phyloP scores from a whole-genome alignment of 2,888 invertebrate genomes.

The Chrysomela aeneicollis region DNA sequence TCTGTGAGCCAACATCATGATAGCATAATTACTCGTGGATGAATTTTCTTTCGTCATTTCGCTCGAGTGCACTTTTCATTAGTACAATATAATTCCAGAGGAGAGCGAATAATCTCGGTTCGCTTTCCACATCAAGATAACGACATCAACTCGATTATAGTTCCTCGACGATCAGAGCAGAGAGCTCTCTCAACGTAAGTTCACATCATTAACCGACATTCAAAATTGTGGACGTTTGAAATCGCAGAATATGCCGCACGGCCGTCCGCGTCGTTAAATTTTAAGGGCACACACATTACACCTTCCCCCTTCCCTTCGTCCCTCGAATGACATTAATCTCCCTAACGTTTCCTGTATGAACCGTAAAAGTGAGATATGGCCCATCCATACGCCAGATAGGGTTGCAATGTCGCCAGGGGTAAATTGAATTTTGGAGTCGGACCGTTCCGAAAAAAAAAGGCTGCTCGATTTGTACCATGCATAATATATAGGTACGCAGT shows the following conservation, averaged over 20 bases:
- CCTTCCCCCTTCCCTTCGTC: conserved; percentile 18
- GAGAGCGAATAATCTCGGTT: no score
- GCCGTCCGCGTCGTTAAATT: conserved; percentile 34
- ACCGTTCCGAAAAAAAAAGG: background rate
- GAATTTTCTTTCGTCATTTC: no score
- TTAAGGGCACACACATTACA: conserved; percentile 40
- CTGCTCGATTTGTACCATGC: background rate
- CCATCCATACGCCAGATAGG: conserved; percentile 32
- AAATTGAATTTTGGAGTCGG: conserved; percentile 28
- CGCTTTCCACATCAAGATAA: background rate
- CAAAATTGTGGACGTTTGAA: conserved; percentile 22
- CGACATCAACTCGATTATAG: background rate
- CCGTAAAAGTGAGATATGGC: conserved; percentile 49
- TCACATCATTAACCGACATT: conserved; percentile 33
- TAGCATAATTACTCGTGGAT: no score
- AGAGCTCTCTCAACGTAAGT: background rate
- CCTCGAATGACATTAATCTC: conserved; percentile 52
- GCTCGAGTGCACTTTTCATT: no score
- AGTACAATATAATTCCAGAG: no score
- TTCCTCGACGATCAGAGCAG: background rate
- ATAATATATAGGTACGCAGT: background rate
- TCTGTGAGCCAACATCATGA: no score
- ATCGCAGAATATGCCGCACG: conserved; percentile 29
- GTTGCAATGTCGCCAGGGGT: conserved; percentile 27
- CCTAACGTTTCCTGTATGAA: conserved; percentile 52